Evolutionary conservation across 23 tunicate species (phyloP), one percentile per base, ranked within the genome.

Genomic region (Ascidia mentula): DNA sequence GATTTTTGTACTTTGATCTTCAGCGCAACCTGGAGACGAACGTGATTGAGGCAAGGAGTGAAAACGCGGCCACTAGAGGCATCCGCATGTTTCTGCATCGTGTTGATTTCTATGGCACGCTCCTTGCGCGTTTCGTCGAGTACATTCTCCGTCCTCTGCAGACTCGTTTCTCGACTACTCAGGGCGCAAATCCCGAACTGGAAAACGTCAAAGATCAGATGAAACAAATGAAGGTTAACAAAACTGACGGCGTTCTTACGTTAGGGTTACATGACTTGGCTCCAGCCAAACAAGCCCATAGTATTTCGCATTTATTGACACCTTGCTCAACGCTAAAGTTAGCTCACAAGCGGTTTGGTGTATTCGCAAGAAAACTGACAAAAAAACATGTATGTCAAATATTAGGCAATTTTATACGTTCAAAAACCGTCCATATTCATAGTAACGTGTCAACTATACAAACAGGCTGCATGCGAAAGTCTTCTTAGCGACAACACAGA

Each of bases 31-130:
- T 82, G 31, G 96, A 90, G 72, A 90, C 87, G 3, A 90, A 90
- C 72, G 79, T 77, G 13, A 37, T 74, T 8, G 96, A 85, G 39
- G 33, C 90, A 46, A 40, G 87, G 17, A 36, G 84, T 18, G 96
- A 90, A 34, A 90, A 90, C 46, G 96, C 96, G n/a, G 96, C 96
- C 7, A 90, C 90, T 7, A 45, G 90, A 46, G 96, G 96, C 2
- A 33, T 90, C 0, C 86, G 86, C 59, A 77, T 73, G 76, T 90
- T 90, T 60, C 87, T 90, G 71, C 89, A 90, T 38, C 70, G 89
- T 61, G 75, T 90, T 31, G 90, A 86, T 38, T 90, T 85, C 69
- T 90, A 90, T 45, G 80, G 85, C n/a, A 91, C 97, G n/a, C 75
- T 91, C 0, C 40, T 91, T 1, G 34, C 82, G 59, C 60, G 97